These are phyloP conservation scores for Deilephila elpenor DNA, from an alignment of 2,888 invertebrate genomes.

Conservation along the genomic window DNA sequence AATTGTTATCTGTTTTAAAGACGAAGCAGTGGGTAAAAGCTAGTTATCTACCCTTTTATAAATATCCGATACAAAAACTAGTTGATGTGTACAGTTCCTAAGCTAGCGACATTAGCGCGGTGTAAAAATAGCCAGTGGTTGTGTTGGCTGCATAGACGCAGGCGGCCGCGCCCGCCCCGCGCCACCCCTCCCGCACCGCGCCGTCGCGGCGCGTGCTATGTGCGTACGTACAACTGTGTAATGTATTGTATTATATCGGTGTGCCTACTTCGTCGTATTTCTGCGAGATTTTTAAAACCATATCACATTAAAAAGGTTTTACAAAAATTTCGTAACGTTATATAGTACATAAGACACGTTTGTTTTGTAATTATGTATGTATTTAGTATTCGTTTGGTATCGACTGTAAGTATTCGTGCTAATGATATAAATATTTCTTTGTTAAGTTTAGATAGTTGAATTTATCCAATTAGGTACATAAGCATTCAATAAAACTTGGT, in stretches of 20 bases:
- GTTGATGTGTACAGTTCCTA: conserved; percentile 13
- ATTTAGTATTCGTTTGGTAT: no score
- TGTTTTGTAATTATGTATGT: no score
- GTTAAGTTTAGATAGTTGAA: no score
- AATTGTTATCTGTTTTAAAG: not conserved
- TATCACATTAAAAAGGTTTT: not conserved
- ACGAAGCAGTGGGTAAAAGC: no score
- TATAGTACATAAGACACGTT: no score
- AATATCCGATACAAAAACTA: not conserved
- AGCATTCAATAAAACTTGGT: no score
- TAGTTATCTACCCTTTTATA: not conserved
- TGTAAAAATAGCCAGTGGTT: conserved; percentile 8
- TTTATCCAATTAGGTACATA: no score
- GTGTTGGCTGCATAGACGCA: not conserved
- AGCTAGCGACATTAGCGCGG: conserved; percentile 4
- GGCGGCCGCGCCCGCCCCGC: not conserved
- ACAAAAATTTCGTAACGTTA: no score
- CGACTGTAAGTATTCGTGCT: no score
- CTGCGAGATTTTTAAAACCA: not conserved
- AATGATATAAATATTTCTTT: no score
- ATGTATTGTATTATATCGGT: not conserved
- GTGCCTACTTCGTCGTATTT: not conserved
- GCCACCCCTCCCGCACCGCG: not conserved
- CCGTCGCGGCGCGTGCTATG: not conserved
- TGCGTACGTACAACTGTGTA: not conserved